phyloP scores from a whole-genome alignment of 2,888 invertebrate genomes.

The Argyresthia goedartella region DNA sequence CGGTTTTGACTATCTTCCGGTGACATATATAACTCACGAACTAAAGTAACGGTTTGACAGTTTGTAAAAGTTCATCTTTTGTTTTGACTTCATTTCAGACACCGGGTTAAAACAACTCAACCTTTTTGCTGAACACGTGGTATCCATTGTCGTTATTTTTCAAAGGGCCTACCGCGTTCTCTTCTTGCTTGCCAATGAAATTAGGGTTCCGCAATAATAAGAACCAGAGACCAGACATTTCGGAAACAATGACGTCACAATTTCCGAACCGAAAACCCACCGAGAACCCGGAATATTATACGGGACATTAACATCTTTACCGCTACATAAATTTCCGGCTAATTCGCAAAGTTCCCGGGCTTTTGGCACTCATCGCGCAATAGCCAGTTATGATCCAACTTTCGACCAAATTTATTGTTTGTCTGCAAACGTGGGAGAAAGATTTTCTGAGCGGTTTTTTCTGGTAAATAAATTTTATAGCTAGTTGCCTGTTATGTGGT shows the following conservation, averaged over 20 bases:
- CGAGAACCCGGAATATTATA: slow-evolving; percentile 24
- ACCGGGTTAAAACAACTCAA: no score
- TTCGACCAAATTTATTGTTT: slow-evolving; percentile 2
- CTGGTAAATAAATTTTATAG: no score
- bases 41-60: no score
- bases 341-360: slow-evolving; percentile 31
- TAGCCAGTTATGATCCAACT: slow-evolving; percentile 3
- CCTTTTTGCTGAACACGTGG: no score
- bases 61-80: no score
- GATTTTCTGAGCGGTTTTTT: neutral
- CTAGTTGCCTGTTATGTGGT: no score
- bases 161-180: no score
- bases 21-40: no score
- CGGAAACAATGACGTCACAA: neutral
- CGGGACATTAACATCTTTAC: slow-evolving; percentile 46
- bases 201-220: neutral
- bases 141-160: no score
- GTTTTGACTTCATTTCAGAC: no score
- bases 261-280: slow-evolving; percentile 15
- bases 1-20: no score
- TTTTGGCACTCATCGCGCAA: slow-evolving; percentile 12
- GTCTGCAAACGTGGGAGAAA: neutral
- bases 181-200: no score
- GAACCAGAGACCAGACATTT: neutral
- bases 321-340: slow-evolving; percentile 42